These are phyloP conservation scores for Gastrophryne carolinensis DNA, from an alignment of 2,797 vertebrate species.

Conservation along the genomic window DNA sequence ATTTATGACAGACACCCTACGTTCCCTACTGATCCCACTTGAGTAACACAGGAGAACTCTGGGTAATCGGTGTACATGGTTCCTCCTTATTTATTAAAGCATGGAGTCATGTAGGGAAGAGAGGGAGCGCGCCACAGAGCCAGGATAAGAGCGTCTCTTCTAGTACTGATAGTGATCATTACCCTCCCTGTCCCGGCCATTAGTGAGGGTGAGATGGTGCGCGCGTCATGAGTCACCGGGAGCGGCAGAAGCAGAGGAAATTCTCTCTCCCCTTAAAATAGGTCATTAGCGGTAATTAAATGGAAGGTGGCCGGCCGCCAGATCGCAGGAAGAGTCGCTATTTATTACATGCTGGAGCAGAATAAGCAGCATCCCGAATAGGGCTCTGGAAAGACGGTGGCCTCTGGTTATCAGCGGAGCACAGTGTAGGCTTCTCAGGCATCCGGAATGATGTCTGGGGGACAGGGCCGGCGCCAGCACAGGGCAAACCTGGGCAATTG, in stretches of 20 bases:
- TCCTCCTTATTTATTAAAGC: too few relatives aligned
- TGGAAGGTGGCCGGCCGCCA: background rate
- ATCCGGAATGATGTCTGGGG: too few relatives aligned
- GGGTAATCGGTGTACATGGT: too few relatives aligned
- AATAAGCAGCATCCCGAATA: background rate
- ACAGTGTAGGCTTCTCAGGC: background rate
- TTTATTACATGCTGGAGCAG: background rate
- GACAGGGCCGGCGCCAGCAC: background rate
- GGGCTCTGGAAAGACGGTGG: background rate
- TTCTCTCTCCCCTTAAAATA: background rate
- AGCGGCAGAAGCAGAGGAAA: background rate
- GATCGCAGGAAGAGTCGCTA: background rate
- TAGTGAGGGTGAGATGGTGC: too few relatives aligned
- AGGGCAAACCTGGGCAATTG: background rate
- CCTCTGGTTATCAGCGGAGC: background rate
- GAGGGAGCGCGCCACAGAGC: too few relatives aligned
- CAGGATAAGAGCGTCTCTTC: too few relatives aligned
- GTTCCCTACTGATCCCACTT: too few relatives aligned
- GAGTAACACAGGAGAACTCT: too few relatives aligned
- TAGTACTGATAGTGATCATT: too few relatives aligned
- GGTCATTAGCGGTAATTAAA: slow-evolving; percentile 18
- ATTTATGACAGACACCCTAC: too few relatives aligned
- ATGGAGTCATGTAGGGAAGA: too few relatives aligned
- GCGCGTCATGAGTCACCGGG: background rate
- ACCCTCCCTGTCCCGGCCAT: too few relatives aligned